Conservation (phyloP, 2,113 vertebrate species). For the Turnix velox region DNA sequence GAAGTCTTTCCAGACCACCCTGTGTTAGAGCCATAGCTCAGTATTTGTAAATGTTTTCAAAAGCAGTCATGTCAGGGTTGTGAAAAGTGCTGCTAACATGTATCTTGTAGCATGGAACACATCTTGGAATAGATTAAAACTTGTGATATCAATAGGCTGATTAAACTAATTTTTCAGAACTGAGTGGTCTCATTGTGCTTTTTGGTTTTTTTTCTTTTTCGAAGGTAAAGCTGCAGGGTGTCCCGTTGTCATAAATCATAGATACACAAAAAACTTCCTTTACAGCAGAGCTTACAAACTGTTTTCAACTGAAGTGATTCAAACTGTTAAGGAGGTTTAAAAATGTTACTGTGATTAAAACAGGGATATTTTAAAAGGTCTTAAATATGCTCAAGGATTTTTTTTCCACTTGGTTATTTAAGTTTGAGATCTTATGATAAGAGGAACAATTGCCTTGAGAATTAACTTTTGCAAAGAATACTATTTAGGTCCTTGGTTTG, state of each 20-base stretch:
- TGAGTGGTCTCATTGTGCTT: background rate
- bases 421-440: background rate
- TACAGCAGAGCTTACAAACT: background rate
- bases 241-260: background rate
- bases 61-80: background rate
- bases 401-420: background rate
- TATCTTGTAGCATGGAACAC: background rate
- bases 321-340: background rate
- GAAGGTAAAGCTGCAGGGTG: background rate
- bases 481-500: background rate
- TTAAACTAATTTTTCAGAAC: background rate
- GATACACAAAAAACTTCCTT: background rate
- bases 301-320: background rate
- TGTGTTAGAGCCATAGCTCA: background rate
- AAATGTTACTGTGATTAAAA: background rate
- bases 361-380: background rate
- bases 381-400: background rate
- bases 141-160: background rate
- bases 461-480: background rate
- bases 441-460: background rate
- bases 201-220: background rate
- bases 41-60: background rate
- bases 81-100: background rate
- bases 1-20: conserved; percentile 1
- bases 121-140: background rate